phyloP scores from a whole-genome alignment of 2,113 vertebrate species.

The Clupea harengus region DNA sequence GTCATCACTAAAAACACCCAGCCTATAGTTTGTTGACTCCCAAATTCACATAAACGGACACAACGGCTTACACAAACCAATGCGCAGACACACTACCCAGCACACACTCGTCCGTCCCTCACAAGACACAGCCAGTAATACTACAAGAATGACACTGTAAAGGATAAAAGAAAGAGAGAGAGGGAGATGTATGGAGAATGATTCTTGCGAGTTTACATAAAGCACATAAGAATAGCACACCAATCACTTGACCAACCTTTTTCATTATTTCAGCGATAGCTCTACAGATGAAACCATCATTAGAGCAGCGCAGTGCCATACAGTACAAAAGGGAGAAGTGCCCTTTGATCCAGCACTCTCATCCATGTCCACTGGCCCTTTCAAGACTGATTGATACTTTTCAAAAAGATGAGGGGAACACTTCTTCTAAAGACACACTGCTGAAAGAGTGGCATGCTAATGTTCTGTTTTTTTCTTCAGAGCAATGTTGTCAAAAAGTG shows the following conservation, averaged over 20 bases:
- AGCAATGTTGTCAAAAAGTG: not conserved
- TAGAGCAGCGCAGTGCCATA: conserved; percentile 17
- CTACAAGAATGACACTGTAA: not conserved
- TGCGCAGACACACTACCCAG: not conserved
- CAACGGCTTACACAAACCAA: no score
- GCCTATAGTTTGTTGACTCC: no score
- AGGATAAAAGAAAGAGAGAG: no score
- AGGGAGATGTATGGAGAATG: not conserved
- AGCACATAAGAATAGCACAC: conserved; percentile 22
- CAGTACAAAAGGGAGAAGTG: not conserved
- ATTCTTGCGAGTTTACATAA: conserved; percentile 20
- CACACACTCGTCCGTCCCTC: not conserved
- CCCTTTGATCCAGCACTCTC: conserved; percentile 28
- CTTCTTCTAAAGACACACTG: not conserved
- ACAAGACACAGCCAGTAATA: not conserved
- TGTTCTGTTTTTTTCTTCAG: not conserved
- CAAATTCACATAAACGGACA: no score
- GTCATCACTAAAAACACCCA: no score
- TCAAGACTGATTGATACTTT: conserved; percentile 18
- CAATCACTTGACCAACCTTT: not conserved
- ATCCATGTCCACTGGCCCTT: not conserved
- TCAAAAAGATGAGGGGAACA: conserved; percentile 19
- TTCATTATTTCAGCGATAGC: conserved; percentile 1
- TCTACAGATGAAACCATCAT: conserved; percentile 16
- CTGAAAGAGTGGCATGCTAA: not conserved